Percentiles rank a stretch among this genome's conserved stretches.
Conservation (phyloP, 1,140 invertebrate genomes). For the Melipona quadrifasciata region DNA sequence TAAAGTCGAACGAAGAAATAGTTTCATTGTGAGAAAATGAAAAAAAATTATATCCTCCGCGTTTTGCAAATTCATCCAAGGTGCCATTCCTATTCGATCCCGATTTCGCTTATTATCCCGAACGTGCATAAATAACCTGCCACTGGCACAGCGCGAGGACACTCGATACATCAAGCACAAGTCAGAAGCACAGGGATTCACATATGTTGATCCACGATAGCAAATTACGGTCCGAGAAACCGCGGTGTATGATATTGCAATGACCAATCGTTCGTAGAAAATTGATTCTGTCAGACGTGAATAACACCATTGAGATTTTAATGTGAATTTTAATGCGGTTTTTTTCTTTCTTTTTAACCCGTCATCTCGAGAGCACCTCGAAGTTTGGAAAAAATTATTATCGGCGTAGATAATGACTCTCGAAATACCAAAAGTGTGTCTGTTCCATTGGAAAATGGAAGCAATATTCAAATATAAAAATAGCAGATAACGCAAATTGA, state of each 20-base stretch:
- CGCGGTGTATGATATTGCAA: conserved; percentile 33
- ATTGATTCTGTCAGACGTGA: neutral
- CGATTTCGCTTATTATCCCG: conserved; percentile 1
- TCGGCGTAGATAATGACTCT: neutral
- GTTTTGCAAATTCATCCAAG: neutral
- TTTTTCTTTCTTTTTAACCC: no score
- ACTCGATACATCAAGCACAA: conserved; percentile 14
- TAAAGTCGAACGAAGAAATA: neutral
- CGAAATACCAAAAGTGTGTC: neutral
- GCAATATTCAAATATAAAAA: no score
- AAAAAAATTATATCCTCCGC: no score
- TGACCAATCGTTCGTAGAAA: neutral
- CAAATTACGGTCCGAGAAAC: conserved; percentile 35
- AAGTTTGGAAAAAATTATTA: neutral
- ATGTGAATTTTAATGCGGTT: no score
- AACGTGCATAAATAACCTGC: conserved; percentile 38
- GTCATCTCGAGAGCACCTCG: no score
- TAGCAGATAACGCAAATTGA: neutral
- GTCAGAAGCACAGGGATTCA: conserved; percentile 19
- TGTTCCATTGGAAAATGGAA: no score
- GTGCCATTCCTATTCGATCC: conserved; percentile 1
- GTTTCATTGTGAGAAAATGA: neutral
- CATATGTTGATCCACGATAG: conserved; percentile 23
- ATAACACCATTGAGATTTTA: neutral
- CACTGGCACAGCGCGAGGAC: conserved; percentile 30